These are phyloP conservation scores for Oreochromis tanganicae DNA, from an alignment of 2,113 vertebrate genomes.

Conservation along the genomic window DNA sequence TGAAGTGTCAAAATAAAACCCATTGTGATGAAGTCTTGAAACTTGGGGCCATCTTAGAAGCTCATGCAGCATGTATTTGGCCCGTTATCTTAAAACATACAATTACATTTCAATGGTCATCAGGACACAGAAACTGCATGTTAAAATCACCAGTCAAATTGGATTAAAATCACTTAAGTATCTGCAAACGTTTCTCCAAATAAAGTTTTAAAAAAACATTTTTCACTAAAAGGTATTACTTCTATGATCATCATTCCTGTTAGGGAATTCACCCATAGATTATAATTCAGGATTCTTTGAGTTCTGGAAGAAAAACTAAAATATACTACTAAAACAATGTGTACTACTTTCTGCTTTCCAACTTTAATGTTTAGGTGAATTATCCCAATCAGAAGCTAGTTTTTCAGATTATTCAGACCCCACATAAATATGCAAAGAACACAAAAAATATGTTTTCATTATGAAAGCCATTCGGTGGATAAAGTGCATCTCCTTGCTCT, in stretches of 20 bases:
- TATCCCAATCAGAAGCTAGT: neutral
- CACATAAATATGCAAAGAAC: neutral
- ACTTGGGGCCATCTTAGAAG: neutral
- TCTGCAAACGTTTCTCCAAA: neutral
- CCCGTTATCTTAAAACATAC: neutral
- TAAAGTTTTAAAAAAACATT: neutral
- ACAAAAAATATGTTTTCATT: neutral
- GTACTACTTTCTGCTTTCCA: neutral
- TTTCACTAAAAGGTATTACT: neutral
- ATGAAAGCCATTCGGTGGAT: neutral
- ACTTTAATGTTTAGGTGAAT: neutral
- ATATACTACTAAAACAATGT: neutral
- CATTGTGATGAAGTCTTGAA: neutral
- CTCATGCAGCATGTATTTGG: neutral
- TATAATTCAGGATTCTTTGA: neutral
- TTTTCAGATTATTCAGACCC: neutral
- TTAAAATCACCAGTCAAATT: neutral
- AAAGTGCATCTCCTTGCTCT: neutral
- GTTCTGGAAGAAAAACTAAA: fast-evolving
- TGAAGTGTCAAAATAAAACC: neutral
- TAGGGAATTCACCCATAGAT: neutral
- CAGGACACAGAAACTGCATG: neutral
- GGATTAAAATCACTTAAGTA: neutral
- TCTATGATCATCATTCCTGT: neutral
- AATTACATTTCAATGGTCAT: neutral